Percentiles rank a stretch among this genome's conserved stretches.
Evolutionary conservation across 1,140 invertebrate species (phyloP).

Genomic region (Drosophila sturtevanti): DNA sequence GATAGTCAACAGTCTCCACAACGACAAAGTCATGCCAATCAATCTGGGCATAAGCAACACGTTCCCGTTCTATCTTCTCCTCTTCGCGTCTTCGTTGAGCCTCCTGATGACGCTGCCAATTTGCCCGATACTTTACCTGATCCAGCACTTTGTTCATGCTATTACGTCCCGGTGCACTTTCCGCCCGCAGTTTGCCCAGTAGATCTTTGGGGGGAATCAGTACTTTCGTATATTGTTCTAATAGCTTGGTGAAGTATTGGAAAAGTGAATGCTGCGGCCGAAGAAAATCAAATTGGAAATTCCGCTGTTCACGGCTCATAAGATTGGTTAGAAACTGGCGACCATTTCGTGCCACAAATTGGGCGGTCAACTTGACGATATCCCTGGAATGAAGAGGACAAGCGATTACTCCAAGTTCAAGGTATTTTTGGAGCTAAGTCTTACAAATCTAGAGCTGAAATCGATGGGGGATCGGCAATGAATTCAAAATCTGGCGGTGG

Average conservation of each 20-base stretch:
- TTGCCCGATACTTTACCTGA: constrained; percentile 96
- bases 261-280: constrained; percentile 99
- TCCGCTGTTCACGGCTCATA: constrained; percentile 99
- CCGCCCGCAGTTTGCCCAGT: constrained; percentile 90
- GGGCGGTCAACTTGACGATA: constrained; percentile 98
- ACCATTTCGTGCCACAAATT: constrained; percentile 99
- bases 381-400: constrained; percentile 89
- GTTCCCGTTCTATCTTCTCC: constrained; percentile 96
- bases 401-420: too few species aligned
- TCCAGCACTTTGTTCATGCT: constrained; percentile 92
- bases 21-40: constrained; percentile 99
- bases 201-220: constrained; percentile 97
- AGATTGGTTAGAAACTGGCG: constrained; percentile 98
- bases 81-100: constrained; percentile 95
- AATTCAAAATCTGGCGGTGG: constrained; percentile 98
- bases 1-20: constrained; percentile 99
- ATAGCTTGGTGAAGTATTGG: constrained; percentile 98
- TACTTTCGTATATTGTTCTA: constrained; percentile 99
- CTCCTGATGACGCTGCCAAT: constrained; percentile 98
- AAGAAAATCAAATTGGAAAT: constrained; percentile 99
- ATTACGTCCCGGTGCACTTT: constrained; percentile 84
- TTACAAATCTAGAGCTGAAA: constrained; percentile 98
- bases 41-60: constrained; percentile 98
- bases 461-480: constrained; percentile 98
- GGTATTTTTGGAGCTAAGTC: too few species aligned